Percentiles rank a stretch among this genome's conserved stretches.
These are phyloP conservation scores for Zoanthus solanderi DNA, from an alignment of 92 coral and sea anemone species.

Conservation along the genomic window DNA sequence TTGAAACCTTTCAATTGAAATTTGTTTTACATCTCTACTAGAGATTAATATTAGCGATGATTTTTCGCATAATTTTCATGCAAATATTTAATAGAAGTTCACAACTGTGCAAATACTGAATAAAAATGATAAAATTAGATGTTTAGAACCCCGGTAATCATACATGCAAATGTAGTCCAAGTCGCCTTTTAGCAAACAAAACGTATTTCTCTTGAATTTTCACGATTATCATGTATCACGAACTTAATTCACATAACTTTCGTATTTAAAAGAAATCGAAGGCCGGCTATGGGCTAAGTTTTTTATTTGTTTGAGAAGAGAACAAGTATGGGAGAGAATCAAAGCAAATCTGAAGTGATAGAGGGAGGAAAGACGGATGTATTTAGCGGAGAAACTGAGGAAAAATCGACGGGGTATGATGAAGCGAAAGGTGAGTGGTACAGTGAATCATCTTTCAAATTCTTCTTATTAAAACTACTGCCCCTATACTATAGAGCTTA, in stretches of 20 bases:
- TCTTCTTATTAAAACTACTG: background rate
- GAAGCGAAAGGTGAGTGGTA: background rate
- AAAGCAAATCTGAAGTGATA: slow-evolving; percentile 2
- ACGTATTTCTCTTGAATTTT: background rate
- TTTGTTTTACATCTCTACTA: no score
- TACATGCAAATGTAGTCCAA: background rate
- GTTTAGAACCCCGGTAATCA: background rate
- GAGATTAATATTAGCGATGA: no score
- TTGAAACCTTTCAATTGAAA: no score
- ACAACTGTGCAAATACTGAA: background rate
- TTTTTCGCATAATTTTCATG: background rate
- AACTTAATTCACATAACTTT: background rate
- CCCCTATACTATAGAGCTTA: background rate
- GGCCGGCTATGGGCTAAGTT: background rate
- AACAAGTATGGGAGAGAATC: slow-evolving; percentile 10
- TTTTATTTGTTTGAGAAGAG: background rate
- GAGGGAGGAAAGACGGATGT: slow-evolving; percentile 5
- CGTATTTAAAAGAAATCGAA: background rate
- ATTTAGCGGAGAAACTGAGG: background rate
- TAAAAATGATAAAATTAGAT: background rate
- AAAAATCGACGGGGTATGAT: background rate
- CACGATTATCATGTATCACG: background rate
- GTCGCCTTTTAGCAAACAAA: background rate
- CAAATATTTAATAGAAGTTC: background rate
- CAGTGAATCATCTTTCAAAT: background rate